Evolutionary conservation across 2,888 invertebrate genomes (phyloP).

Genomic region (Punctoribates punctum): DNA sequence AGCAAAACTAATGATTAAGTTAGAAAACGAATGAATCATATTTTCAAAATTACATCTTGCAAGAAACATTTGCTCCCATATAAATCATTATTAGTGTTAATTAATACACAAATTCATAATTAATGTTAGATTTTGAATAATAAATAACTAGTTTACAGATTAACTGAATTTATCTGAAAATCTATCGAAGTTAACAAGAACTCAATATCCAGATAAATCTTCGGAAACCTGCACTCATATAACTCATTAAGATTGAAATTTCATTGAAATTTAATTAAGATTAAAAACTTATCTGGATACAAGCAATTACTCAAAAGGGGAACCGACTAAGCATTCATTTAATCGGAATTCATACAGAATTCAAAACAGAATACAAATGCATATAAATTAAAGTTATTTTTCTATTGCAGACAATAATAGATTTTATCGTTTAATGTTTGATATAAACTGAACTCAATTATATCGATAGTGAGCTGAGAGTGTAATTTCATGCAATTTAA

Average conservation of each 20-base stretch:
- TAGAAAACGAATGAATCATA: neutral
- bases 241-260: too few species aligned
- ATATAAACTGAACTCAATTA: neutral
- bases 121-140: neutral
- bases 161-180: neutral
- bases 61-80: neutral
- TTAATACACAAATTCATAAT: slow-evolving; percentile 3
- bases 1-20: neutral
- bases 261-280: too few species aligned
- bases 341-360: neutral
- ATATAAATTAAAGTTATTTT: neutral
- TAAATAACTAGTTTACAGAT: neutral
- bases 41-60: neutral
- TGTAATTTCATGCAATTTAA: neutral
- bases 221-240: too few species aligned
- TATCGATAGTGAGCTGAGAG: neutral
- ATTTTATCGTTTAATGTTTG: slow-evolving; percentile 15
- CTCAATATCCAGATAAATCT: too few species aligned
- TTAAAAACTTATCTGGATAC: too few species aligned
- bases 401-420: neutral
- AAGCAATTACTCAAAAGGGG: too few species aligned
- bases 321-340: neutral
- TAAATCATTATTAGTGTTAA: slow-evolving; percentile 10
- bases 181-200: neutral
- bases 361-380: neutral